Evolutionary conservation across 1,140 invertebrate genomes (phyloP), one percentile per base, ranked within the genome.

Genomic region (Frieseomelitta varia): DNA sequence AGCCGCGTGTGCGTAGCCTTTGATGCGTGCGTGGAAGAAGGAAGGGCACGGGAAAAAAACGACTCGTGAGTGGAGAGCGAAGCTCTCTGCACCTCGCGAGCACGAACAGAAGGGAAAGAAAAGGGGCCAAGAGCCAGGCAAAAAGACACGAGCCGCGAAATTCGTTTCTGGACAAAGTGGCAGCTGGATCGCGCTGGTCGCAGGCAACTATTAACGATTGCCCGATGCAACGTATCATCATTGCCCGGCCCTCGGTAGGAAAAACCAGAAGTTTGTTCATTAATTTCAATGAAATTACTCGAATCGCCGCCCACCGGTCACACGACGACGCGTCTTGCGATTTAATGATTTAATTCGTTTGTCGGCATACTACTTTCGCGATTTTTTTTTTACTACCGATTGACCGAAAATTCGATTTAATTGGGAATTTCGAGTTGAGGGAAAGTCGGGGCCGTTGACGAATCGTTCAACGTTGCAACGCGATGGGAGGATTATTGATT

Each of bases 151-250:
- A 39, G 68, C 58, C 76, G 80, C 85, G 58, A 89, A 89, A 91
- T 91, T 91, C 88, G 87, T 90, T 93, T 92, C 91, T 85, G 84
- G 56, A 84, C 90, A 85, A 91, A 91, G 84, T 87, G 86, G 86
- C 91, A 92, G 90, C 91, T 93, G 92, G 87, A 71, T 85, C 73
- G 65, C 34, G 47, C n/a, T 73, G 78, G 81, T 74, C 83, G 58
- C 83, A 56, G 79, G 79, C 24, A 58, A 15, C 76, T 79, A 79
- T 84, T 79, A 79, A 84, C 39, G 75, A 47, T n/a, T 51, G 27
- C 6, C 39, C 21, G 21, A 34, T 55, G 63, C 55, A 81, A 85
- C 83, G 71, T 79, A 68, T 80, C 79, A 75, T 81, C 74, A 85
- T 24, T 17, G 17, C 12, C 2, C 27, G 6, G 39, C 2, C 39